A percentile compares a stretch with the other conserved stretches of the same genome.
Evolutionary conservation across 2,888 invertebrate genomes (phyloP).

Genomic region (Drosophila mulleri): DNA sequence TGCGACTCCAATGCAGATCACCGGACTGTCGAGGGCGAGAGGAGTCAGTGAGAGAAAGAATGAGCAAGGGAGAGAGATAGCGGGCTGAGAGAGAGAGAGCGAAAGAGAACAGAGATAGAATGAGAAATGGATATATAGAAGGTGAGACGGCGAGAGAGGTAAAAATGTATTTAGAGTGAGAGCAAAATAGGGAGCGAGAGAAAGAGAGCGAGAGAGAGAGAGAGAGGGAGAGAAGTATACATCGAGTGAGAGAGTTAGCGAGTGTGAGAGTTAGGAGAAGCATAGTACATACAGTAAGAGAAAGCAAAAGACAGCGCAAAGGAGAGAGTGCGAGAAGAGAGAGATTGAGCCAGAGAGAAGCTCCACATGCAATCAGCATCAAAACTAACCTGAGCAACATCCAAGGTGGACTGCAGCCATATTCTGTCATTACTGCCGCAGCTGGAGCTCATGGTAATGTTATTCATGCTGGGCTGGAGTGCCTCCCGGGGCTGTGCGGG

Average conservation of each 20-base stretch:
- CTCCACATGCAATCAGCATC: too few relatives aligned
- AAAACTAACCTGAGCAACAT: conserved; percentile 37
- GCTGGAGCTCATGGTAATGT: not conserved
- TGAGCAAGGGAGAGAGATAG: not conserved
- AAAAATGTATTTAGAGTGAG: not conserved
- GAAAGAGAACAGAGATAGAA: not conserved
- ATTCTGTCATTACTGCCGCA: conserved; percentile 20
- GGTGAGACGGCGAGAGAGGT: not conserved
- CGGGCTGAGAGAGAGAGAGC: not conserved
- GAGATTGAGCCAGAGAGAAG: too few relatives aligned
- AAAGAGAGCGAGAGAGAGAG: not conserved
- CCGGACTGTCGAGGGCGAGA: conserved; percentile 66
- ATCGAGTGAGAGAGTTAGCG: not conserved
- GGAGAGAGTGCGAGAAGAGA: too few relatives aligned
- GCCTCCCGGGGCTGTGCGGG: conserved; percentile 77
- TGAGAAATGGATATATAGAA: not conserved
- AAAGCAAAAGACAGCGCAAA: not conserved
- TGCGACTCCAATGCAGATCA: conserved; percentile 86
- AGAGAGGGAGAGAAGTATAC: not conserved
- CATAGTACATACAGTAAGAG: not conserved
- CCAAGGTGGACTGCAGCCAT: not conserved
- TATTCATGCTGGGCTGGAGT: not conserved
- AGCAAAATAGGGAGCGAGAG: not conserved
- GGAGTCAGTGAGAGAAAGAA: not conserved
- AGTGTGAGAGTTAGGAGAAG: not conserved